These are phyloP conservation scores for Tetragnatha versicolor DNA, from an alignment of 1,140 invertebrate genomes.

Conservation along the genomic window DNA sequence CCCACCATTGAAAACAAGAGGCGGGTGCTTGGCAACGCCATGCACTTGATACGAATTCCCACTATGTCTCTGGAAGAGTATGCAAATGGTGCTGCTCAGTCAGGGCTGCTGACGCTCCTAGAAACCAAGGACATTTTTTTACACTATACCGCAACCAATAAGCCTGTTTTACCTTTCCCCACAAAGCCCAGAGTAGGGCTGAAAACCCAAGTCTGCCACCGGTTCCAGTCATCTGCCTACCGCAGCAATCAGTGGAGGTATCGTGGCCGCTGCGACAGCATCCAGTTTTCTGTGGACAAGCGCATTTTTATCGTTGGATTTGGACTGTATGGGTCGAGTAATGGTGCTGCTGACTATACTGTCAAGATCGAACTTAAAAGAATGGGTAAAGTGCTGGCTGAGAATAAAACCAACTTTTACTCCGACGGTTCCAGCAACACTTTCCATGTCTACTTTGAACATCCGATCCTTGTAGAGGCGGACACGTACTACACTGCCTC, in stretches of 20 bases:
- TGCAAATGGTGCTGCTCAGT: slow-evolving; percentile 87
- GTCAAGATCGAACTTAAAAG: slow-evolving; percentile 90
- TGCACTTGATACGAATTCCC: slow-evolving; percentile 86
- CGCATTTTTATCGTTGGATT: slow-evolving; percentile 92
- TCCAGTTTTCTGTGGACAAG: slow-evolving; percentile 91
- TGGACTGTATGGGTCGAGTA: slow-evolving; percentile 89
- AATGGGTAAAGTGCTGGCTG: slow-evolving; percentile 81
- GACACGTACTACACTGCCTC: slow-evolving; percentile 91
- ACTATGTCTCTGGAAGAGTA: slow-evolving; percentile 91
- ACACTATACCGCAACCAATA: slow-evolving; percentile 70
- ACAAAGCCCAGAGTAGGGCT: slow-evolving; percentile 82
- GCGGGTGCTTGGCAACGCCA: slow-evolving; percentile 72
- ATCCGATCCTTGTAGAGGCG: slow-evolving; percentile 84
- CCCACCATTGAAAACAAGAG: slow-evolving; percentile 72
- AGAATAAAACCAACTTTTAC: slow-evolving; percentile 90
- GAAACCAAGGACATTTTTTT: slow-evolving; percentile 93
- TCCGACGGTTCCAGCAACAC: slow-evolving; percentile 92
- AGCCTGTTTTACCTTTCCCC: slow-evolving; percentile 81
- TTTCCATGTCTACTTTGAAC: slow-evolving; percentile 91
- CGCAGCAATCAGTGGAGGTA: slow-evolving; percentile 95
- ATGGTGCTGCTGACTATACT: slow-evolving; percentile 87
- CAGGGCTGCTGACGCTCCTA: slow-evolving; percentile 84
- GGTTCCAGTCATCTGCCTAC: slow-evolving; percentile 95
- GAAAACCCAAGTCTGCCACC: slow-evolving; percentile 89
- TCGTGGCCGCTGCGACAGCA: slow-evolving; percentile 87